Base-by-base conservation (phyloP, 2,888 invertebrate genomes). In the Drosophila subquinaria region DNA sequence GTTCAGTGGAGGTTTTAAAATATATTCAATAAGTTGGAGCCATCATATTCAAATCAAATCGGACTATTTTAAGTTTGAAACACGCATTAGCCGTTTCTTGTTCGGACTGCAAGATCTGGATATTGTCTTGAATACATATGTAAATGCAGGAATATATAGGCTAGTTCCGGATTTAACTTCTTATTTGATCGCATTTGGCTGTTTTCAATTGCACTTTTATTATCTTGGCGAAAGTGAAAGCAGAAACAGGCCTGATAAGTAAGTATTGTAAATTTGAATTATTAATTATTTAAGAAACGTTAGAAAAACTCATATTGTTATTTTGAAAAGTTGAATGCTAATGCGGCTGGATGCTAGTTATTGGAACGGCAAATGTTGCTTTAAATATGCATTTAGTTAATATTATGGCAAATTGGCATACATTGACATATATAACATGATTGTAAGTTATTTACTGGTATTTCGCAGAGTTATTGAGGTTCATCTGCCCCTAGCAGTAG, bases 391-490 rank as follows among this genome's bases (percentile, higher is more conserved):
- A 30, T 27, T 66, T 51, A 50, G 38, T 61, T 66, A 50, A 55
- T 48, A 36, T 15, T 13, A 72, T 65, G 20, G 33, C 53, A 55
- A 63, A 50, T 42, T 70, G 15, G 55, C 59, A 56, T 52, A 71
- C 66, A 57, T n/a, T 47, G 35, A 63, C 36, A 47, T 60, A 53
- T 68, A 45, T 65, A 73, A 73, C 68, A 73, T 65, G 57, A 36
- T 43, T 53, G 47, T 56, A 53, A 47, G 27, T 51, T 63, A 82
- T 68, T 73, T 69, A 65, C 74, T 65, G 70, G 64, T 45, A 53
- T 62, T 64, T 60, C 52, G 64, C 55, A 51, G 65, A 55, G 20
- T 45, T n/a, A 11, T 8, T 15, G 35, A 56, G 50, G 10, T 53
- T 36, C 51, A 36, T 30, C 27, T 55, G 57, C 36, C 40, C 52